Evolutionary conservation across 2,113 vertebrate species (phyloP).

Genomic region (Pygathrix nemaeus): DNA sequence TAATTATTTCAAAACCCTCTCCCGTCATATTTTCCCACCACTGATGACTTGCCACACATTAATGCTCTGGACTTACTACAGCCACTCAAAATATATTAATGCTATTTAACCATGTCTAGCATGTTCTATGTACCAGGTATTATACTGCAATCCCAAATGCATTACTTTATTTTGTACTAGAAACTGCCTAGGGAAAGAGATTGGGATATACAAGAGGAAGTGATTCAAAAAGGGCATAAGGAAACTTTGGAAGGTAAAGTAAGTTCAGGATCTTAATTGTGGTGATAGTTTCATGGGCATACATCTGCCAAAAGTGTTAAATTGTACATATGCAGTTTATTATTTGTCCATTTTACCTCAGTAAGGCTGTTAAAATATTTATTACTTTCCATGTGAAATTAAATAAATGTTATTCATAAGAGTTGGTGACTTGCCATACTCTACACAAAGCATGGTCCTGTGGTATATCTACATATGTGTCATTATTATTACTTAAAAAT

Average conservation of each 20-base stretch:
- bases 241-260: not conserved
- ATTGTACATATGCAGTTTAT: not conserved
- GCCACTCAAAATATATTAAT: not conserved
- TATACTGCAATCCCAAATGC: not conserved
- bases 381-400: not conserved
- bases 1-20: not conserved
- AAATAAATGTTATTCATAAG: not conserved
- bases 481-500: not conserved
- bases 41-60: not conserved
- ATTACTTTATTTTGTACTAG: not conserved
- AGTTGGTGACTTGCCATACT: not conserved
- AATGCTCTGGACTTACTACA: not conserved
- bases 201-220: not conserved
- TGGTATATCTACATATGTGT: not conserved
- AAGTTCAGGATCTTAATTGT: not conserved
- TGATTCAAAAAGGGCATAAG: accelerated
- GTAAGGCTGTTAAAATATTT: not conserved
- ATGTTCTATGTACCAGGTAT: not conserved
- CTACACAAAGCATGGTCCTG: not conserved
- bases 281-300: not conserved
- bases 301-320: not conserved
- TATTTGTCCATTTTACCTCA: not conserved
- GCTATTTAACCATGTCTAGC: not conserved
- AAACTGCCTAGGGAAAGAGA: not conserved
- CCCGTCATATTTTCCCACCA: not conserved